Evolutionary conservation across 2,888 invertebrate genomes (phyloP).

Genomic region (Lycaena phlaeas): DNA sequence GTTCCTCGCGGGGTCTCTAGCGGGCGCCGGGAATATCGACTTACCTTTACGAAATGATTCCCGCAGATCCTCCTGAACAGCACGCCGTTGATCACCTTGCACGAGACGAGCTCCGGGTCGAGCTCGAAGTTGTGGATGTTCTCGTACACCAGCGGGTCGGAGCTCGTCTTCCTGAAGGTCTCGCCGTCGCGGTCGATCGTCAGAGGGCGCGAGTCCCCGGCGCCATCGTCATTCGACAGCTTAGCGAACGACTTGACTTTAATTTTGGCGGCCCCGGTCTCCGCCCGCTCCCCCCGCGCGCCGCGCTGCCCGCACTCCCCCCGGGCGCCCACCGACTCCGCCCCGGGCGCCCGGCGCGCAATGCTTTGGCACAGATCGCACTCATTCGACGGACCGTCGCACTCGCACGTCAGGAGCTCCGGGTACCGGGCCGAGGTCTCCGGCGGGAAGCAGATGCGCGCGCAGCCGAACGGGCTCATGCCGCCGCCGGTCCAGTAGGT

Average conservation of each 20-base stretch:
- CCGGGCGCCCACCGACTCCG: not conserved
- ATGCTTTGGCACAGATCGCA: slow-evolving; percentile 4
- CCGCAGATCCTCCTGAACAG: not conserved
- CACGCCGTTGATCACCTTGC: not conserved
- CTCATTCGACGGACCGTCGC: not conserved
- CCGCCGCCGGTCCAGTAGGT: not conserved
- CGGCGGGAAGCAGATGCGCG: not conserved
- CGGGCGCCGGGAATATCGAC: too few species aligned
- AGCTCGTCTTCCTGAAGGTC: not conserved
- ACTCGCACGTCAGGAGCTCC: slow-evolving; percentile 3
- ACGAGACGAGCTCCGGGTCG: not conserved
- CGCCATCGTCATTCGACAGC: not conserved
- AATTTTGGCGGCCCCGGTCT: not conserved
- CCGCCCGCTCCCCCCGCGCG: too few species aligned
- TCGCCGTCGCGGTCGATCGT: not conserved
- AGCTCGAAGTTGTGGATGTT: not conserved
- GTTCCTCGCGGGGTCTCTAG: too few species aligned
- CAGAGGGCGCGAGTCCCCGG: not conserved
- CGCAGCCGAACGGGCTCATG: not conserved
- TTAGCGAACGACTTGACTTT: not conserved
- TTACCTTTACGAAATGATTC: not conserved
- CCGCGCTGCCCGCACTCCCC: not conserved
- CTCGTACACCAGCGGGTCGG: slow-evolving; percentile 1
- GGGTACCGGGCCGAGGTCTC: not conserved
- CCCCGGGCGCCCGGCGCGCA: not conserved